Evolutionary conservation across 2,888 invertebrate genomes (phyloP).

Genomic region (Nemurella pictetii): DNA sequence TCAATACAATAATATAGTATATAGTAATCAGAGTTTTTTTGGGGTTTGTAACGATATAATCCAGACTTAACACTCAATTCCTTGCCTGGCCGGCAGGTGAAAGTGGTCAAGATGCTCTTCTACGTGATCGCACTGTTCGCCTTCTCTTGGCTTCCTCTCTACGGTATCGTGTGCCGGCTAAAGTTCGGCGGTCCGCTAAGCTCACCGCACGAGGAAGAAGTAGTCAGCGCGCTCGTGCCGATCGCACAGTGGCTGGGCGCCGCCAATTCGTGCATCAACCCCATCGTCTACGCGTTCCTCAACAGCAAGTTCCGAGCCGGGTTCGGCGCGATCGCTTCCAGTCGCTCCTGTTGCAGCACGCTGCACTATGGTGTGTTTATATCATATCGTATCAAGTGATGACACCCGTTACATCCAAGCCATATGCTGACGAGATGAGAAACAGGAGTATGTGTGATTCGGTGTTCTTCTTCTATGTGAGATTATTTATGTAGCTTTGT

Average conservation of each 20-base stretch:
- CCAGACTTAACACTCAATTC: not conserved
- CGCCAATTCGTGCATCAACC: slow-evolving; percentile 61
- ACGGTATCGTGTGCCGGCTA: slow-evolving; percentile 53
- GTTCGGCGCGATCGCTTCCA: slow-evolving; percentile 54
- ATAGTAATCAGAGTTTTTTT: too few relatives aligned
- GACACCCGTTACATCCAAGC: too few relatives aligned
- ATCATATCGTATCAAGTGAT: too few relatives aligned
- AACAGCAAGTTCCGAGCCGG: slow-evolving; percentile 59
- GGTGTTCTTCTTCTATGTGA: too few relatives aligned
- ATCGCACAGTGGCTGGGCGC: slow-evolving; percentile 58
- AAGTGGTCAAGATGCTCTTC: slow-evolving; percentile 57
- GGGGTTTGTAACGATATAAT: not conserved
- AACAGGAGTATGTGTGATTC: not conserved
- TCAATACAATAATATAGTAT: too few relatives aligned
- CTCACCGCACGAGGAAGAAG: slow-evolving; percentile 45
- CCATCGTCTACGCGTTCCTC: slow-evolving; percentile 61
- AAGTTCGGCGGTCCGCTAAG: slow-evolving; percentile 49
- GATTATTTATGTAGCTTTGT: too few relatives aligned
- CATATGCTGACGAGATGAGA: not conserved
- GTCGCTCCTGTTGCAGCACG: slow-evolving; percentile 50
- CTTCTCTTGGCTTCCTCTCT: slow-evolving; percentile 60
- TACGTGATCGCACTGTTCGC: slow-evolving; percentile 59
- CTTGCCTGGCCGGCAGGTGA: slow-evolving; percentile 35
- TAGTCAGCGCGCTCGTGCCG: slow-evolving; percentile 52
- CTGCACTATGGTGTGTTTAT: slow-evolving; percentile 40